phyloP scores from a whole-genome alignment of 2,113 vertebrate genomes.

The Aramus guarauna region DNA sequence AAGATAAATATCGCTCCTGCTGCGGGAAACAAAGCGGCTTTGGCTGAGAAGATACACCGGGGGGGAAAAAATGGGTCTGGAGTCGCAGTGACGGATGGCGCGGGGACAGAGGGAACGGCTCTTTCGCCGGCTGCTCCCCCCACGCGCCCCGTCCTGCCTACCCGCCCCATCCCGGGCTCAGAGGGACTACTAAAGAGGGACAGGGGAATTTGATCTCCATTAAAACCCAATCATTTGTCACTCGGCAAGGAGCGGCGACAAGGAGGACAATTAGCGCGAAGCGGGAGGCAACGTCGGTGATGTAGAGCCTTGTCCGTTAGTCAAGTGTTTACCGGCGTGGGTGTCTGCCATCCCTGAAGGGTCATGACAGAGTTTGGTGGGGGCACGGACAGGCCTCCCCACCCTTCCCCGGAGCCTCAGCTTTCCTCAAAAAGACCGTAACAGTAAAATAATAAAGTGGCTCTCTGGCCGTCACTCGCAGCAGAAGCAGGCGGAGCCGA shows the following conservation, averaged over 20 bases:
- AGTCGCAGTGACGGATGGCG: rapidly evolving
- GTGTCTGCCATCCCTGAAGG: constrained; percentile 2
- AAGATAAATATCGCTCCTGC: constrained; percentile 36
- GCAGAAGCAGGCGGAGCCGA: background rate
- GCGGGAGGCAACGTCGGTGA: background rate
- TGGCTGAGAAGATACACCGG: background rate
- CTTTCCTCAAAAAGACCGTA: background rate
- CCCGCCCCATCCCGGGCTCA: background rate
- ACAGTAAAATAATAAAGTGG: background rate
- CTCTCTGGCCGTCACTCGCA: background rate
- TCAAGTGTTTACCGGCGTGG: background rate
- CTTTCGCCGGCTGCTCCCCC: background rate
- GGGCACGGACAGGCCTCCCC: background rate
- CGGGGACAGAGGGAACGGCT: background rate
- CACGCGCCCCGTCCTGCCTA: background rate
- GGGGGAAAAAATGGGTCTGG: background rate
- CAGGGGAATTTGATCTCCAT: background rate
- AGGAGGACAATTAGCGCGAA: background rate
- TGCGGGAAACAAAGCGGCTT: background rate
- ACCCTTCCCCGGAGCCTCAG: background rate
- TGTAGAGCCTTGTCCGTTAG: background rate
- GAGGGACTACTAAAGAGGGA: background rate
- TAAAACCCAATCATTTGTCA: background rate
- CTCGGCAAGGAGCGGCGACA: background rate
- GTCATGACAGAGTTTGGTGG: background rate